These are phyloP conservation scores for Psittacula echo DNA, from an alignment of 2,797 vertebrate genomes.

Conservation along the genomic window DNA sequence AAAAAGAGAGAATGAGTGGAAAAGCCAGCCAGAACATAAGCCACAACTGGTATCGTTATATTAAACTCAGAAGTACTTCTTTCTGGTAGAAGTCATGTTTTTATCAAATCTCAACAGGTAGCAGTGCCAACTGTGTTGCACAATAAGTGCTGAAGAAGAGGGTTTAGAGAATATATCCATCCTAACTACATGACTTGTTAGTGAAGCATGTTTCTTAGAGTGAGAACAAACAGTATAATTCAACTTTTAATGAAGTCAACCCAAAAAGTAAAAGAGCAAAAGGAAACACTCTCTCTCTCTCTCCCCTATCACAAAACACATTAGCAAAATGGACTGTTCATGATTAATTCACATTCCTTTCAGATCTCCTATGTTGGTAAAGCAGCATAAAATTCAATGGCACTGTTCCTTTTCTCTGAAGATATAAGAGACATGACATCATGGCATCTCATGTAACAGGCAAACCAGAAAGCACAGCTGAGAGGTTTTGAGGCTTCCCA, in stretches of 20 bases:
- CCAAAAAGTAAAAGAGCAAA: slow-evolving; percentile 34
- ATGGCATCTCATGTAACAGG: neutral
- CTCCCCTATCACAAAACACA: neutral
- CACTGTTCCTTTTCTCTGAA: neutral
- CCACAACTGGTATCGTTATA: neutral
- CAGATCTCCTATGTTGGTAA: slow-evolving; percentile 8
- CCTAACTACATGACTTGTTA: slow-evolving; percentile 4
- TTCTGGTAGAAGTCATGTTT: neutral
- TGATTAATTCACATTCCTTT: slow-evolving; percentile 64
- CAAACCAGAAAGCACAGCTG: neutral
- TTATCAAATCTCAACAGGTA: slow-evolving; percentile 29
- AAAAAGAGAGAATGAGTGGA: neutral
- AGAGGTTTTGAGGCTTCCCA: slow-evolving; percentile 27
- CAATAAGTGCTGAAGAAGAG: slow-evolving; percentile 8
- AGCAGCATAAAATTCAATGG: slow-evolving; percentile 21
- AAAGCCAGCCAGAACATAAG: neutral
- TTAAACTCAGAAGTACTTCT: neutral
- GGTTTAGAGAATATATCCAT: neutral
- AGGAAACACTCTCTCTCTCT: neutral
- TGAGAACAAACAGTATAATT: slow-evolving; percentile 52
- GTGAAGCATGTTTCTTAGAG: neutral
- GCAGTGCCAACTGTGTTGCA: slow-evolving; percentile 16
- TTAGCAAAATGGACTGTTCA: slow-evolving; percentile 49
- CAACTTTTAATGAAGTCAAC: slow-evolving; percentile 52
- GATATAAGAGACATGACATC: neutral